Conservation (phyloP, 2,113 vertebrate genomes). For the Uropsilus gracilis region DNA sequence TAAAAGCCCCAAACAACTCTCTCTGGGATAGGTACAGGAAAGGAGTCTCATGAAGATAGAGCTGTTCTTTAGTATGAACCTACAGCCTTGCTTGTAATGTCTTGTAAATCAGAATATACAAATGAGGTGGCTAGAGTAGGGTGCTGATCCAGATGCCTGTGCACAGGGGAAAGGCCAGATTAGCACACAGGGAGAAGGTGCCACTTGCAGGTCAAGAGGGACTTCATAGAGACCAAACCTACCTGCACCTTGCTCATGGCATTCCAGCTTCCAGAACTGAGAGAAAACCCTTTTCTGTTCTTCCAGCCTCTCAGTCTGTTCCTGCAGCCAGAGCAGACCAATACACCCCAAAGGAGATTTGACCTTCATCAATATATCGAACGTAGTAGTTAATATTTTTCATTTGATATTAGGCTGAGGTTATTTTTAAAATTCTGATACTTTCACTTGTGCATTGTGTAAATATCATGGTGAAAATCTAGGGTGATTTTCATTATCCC, state of each 20-base stretch:
- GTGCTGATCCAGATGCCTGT: neutral
- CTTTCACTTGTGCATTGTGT: neutral
- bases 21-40: neutral
- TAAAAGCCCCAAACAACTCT: slow-evolving; percentile 36
- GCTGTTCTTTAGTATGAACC: neutral
- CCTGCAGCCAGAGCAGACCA: neutral
- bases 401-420: neutral
- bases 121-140: neutral
- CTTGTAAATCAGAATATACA: neutral
- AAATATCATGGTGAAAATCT: neutral
- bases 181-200: neutral
- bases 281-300: neutral
- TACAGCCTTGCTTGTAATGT: too few relatives aligned
- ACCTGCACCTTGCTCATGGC: neutral
- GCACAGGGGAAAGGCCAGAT: neutral
- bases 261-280: neutral
- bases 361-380: neutral
- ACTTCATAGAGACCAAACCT: neutral
- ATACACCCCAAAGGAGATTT: neutral
- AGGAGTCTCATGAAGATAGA: neutral
- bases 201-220: neutral
- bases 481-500: neutral
- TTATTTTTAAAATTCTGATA: neutral
- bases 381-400: neutral
- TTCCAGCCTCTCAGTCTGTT: neutral